Evolutionary conservation across 2,797 vertebrate species (phyloP).

Genomic region (Eurystomus glaucurus): DNA sequence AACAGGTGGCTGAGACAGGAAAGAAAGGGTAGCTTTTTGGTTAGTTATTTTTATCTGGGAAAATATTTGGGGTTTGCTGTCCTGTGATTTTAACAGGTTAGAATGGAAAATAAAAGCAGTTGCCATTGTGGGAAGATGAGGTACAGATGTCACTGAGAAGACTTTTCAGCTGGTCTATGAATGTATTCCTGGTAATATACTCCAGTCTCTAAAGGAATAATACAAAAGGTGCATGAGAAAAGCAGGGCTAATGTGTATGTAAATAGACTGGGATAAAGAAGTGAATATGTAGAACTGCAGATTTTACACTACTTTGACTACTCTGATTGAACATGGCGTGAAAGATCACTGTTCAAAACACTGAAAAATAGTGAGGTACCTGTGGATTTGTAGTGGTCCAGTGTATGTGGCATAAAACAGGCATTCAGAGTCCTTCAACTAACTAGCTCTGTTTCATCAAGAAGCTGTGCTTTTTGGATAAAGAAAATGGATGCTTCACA

Average conservation of each 20-base stretch:
- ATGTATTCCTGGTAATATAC: neutral
- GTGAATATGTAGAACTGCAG: neutral
- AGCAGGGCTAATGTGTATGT: neutral
- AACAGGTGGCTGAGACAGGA: neutral
- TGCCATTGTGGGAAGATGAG: neutral
- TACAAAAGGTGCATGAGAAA: neutral
- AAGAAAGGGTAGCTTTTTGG: neutral
- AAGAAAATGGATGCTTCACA: neutral
- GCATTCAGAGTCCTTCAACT: neutral
- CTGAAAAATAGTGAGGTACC: neutral
- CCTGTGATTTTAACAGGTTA: neutral
- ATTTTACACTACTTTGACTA: neutral
- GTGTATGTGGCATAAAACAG: neutral
- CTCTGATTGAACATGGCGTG: neutral
- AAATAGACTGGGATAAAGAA: neutral
- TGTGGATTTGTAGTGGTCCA: neutral
- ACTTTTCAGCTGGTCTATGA: neutral
- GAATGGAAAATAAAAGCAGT: neutral
- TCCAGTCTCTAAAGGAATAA: neutral
- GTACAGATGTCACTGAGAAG: neutral
- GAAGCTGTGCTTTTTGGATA: neutral
- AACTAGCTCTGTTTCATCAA: neutral
- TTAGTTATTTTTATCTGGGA: conserved; percentile 11
- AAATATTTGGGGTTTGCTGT: neutral
- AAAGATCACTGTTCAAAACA: neutral